These are phyloP conservation scores for Thymelicus sylvestris DNA, from an alignment of 2,888 invertebrate species.

Conservation along the genomic window DNA sequence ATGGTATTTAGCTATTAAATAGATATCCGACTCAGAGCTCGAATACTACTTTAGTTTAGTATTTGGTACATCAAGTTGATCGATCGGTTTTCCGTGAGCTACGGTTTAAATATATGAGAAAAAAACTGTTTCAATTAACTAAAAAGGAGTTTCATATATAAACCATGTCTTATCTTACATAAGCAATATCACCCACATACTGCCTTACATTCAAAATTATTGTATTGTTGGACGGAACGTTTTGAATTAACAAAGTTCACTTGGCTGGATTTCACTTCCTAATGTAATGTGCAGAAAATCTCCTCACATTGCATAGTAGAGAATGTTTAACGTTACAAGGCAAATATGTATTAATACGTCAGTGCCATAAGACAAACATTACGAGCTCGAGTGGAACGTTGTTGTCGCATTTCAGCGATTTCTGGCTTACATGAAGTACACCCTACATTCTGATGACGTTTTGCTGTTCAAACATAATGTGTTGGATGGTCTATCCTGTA, in stretches of 20 bases:
- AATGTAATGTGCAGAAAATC: constrained; percentile 20
- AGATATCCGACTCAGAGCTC: too few relatives aligned
- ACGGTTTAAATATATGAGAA: too few relatives aligned
- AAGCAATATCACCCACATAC: too few relatives aligned
- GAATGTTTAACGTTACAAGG: constrained; percentile 16
- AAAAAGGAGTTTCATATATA: too few relatives aligned
- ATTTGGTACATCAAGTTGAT: too few relatives aligned
- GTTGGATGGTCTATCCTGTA: too few relatives aligned
- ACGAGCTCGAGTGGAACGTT: neutral
- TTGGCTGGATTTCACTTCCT: constrained; percentile 5
- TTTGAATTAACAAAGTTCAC: neutral
- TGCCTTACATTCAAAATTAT: neutral
- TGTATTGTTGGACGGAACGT: neutral
- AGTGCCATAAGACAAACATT: constrained; percentile 26
- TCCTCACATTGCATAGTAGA: neutral
- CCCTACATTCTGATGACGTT: neutral
- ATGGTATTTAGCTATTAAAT: too few relatives aligned
- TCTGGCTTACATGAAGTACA: neutral
- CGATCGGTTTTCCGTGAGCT: too few relatives aligned
- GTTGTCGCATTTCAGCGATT: neutral
- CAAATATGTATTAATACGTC: constrained; percentile 32
- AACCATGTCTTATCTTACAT: too few relatives aligned
- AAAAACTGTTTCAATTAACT: too few relatives aligned
- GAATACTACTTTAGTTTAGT: too few relatives aligned
- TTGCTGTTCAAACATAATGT: too few relatives aligned